Conservation (phyloP, 1,140 invertebrate genomes). For the Bombus sylvicola region DNA sequence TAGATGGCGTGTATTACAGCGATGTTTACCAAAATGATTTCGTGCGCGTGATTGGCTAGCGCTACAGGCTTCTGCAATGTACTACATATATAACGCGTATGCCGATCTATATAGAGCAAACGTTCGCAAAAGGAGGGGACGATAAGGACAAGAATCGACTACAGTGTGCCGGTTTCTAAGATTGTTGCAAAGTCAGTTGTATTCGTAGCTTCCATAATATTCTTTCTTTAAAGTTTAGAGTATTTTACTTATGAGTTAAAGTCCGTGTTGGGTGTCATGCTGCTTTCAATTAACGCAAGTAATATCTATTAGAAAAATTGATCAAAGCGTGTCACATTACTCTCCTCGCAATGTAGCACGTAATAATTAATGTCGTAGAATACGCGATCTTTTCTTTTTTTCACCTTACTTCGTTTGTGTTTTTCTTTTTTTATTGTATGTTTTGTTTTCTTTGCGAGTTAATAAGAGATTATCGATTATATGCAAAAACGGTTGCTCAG, state of each 20-base stretch:
- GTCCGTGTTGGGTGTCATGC: conserved; percentile 40
- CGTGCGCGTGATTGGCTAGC: neutral
- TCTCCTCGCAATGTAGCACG: no score
- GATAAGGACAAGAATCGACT: no score
- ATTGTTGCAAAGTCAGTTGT: neutral
- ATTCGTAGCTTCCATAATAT: no score
- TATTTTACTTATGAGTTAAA: neutral
- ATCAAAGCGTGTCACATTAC: neutral
- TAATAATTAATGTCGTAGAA: neutral
- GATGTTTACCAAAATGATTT: neutral
- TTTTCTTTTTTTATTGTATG: neutral
- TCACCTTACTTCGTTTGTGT: neutral
- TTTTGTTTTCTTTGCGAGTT: neutral
- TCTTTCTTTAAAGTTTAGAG: neutral
- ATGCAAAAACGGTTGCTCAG: neutral
- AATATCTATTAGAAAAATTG: conserved; percentile 43
- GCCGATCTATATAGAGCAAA: neutral
- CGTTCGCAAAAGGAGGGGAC: neutral
- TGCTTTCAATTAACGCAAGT: conserved; percentile 61
- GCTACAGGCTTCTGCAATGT: neutral
- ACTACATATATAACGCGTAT: neutral
- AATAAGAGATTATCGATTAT: neutral
- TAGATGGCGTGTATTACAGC: neutral
- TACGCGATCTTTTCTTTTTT: neutral
- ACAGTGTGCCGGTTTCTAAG: neutral